Evolutionary conservation across 2,888 invertebrate species (phyloP).

Genomic region (Nezara viridula): DNA sequence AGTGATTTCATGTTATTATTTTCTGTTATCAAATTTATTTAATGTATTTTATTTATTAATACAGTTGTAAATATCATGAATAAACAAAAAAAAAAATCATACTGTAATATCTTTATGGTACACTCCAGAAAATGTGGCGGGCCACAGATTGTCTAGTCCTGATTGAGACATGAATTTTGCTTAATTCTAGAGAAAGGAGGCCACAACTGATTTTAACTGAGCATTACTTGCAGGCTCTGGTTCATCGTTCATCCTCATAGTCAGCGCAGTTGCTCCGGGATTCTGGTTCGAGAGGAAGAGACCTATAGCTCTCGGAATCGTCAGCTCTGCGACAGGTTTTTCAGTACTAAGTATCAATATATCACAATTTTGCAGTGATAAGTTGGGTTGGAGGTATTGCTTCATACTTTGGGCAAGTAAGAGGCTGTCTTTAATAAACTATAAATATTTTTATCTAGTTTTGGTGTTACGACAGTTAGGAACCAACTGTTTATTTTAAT

Average conservation of each 20-base stretch:
- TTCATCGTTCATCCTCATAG: not conserved
- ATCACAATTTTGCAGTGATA: not conserved
- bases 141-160: too few relatives aligned
- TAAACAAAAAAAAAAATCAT: too few relatives aligned
- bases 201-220: not conserved
- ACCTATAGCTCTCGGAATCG: constrained; percentile 58
- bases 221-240: not conserved
- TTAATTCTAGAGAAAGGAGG: too few relatives aligned
- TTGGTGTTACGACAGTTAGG: too few relatives aligned
- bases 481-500: too few relatives aligned
- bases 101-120: too few relatives aligned
- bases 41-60: too few relatives aligned
- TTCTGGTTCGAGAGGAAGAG: constrained; percentile 62
- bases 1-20: too few relatives aligned
- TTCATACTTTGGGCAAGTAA: constrained; percentile 57
- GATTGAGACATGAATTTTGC: too few relatives aligned
- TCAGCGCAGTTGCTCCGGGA: constrained; percentile 34
- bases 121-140: too few relatives aligned
- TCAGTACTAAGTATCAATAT: not conserved
- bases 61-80: too few relatives aligned
- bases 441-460: not conserved
- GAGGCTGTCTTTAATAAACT: not conserved
- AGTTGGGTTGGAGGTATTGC: constrained; percentile 56
- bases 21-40: too few relatives aligned
- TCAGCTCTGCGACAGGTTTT: constrained; percentile 56